phyloP scores from a whole-genome alignment of 30 jellyfish, hydroid and myxozoan genomes.

The Morbakka virulenta region DNA sequence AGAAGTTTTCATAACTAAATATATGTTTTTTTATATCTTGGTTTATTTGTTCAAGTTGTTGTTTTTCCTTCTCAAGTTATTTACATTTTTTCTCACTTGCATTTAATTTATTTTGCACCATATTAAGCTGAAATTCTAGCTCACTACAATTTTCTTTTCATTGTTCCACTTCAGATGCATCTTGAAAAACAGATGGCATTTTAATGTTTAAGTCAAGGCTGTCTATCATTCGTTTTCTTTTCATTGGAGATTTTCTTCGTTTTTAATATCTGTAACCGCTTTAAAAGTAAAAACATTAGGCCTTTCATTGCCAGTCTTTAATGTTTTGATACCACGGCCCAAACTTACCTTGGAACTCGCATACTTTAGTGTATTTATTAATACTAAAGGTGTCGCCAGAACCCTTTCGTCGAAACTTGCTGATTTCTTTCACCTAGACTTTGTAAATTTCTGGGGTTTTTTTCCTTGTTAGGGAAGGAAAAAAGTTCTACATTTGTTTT shows the following conservation, averaged over 20 bases:
- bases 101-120: too few relatives aligned
- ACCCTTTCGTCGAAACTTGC: slow-evolving; percentile 12
- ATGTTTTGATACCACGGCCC: background rate
- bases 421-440: background rate
- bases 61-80: slow-evolving; percentile 15
- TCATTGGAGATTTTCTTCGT: too few relatives aligned
- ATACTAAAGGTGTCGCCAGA: background rate
- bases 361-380: slow-evolving; percentile 1
- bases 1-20: slow-evolving; percentile 17
- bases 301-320: too few relatives aligned
- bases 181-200: too few relatives aligned
- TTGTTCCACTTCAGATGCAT: too few relatives aligned
- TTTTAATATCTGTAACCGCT: too few relatives aligned
- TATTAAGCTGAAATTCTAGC: too few relatives aligned
- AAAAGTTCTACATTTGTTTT: background rate
- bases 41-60: background rate
- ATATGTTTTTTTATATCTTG: background rate
- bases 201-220: too few relatives aligned
- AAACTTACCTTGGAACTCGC: slow-evolving; percentile 16
- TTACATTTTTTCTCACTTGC: slow-evolving; percentile 2
- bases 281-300: too few relatives aligned
- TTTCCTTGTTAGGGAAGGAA: background rate
- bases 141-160: too few relatives aligned
- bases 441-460: background rate
- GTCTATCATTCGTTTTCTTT: too few relatives aligned